Conservation (phyloP, 1,140 invertebrate species). For the Popillia japonica region DNA sequence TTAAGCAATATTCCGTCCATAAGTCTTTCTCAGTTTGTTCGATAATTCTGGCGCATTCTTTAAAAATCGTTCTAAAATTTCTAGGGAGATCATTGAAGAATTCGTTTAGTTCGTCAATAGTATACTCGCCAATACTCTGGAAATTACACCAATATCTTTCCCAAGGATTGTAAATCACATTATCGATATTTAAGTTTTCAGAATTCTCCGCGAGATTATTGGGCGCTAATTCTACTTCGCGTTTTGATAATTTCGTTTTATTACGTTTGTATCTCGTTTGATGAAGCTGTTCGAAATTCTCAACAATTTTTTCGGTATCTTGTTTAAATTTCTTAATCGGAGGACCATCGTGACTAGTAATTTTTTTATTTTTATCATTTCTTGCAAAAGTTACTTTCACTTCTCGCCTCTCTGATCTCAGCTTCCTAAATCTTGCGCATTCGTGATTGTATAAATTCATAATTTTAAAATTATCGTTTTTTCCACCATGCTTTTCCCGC, state of each 20-base stretch:
- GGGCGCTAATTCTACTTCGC: background rate
- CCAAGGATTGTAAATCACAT: conserved; percentile 45
- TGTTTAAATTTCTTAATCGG: background rate
- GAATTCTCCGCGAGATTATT: background rate
- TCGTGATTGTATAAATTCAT: background rate
- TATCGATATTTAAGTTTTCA: background rate
- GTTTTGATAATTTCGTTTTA: background rate
- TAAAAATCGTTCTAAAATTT: conserved; percentile 50
- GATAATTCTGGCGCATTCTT: conserved; percentile 50
- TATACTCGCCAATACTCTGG: conserved; percentile 43
- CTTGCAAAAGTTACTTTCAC: conserved; percentile 9
- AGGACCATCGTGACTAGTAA: background rate
- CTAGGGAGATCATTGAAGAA: conserved; percentile 47
- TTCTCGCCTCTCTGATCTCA: background rate
- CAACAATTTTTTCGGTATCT: background rate
- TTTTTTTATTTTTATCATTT: background rate
- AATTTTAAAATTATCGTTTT: conserved; percentile 20
- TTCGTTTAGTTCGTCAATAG: conserved; percentile 45
- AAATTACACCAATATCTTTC: conserved; percentile 52
- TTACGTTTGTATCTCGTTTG: background rate
- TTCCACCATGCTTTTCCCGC: background rate
- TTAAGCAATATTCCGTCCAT: conserved; percentile 48
- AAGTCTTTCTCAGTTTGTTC: conserved; percentile 51
- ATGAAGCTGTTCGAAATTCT: background rate
- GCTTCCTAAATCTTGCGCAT: background rate